Conservation (phyloP, 1,140 invertebrate species). For the Camponotus floridanus region DNA sequence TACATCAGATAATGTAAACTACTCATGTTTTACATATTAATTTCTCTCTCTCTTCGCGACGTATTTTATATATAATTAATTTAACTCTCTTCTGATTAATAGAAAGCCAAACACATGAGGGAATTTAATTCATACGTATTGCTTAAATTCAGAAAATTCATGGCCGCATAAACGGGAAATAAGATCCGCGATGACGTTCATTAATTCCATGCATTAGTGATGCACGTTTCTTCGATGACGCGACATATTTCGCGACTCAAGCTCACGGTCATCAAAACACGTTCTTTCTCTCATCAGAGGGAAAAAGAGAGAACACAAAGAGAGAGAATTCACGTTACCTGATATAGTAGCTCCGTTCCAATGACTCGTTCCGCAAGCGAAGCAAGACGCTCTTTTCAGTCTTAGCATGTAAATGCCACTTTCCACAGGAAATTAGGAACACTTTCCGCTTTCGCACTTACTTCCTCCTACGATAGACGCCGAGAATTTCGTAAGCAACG, state of each 20-base stretch:
- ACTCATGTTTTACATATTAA: neutral
- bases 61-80: neutral
- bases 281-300: neutral
- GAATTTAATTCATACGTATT: neutral
- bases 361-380: conserved; percentile 55
- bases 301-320: neutral
- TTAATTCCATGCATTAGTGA: neutral
- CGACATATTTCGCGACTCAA: conserved; percentile 41
- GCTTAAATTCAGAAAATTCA: neutral
- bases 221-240: conserved; percentile 35
- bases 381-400: conserved; percentile 60
- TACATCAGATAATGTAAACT: neutral
- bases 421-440: conserved; percentile 62
- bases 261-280: conserved; percentile 50
- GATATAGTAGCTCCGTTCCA: conserved; percentile 46
- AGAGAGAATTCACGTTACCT: conserved; percentile 16
- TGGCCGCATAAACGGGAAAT: neutral
- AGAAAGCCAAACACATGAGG: neutral
- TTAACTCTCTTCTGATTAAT: neutral
- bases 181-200: neutral
- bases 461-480: conserved; percentile 44
- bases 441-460: conserved; percentile 60
- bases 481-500: conserved; percentile 16
- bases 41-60: neutral
- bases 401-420: conserved; percentile 56